Evolutionary conservation across 2,113 vertebrate genomes (phyloP).

Genomic region (human (Homo sapiens)): GRCh38 chr14:100974501-100975000

Average conservation of each 20-base stretch:
- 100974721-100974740: neutral
- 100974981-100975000: neutral
- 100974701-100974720: neutral
- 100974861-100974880: neutral
- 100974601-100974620: neutral
- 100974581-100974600: neutral
- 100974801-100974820: neutral
- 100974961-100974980: neutral
- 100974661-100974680: neutral
- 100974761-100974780: neutral
- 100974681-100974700: neutral
- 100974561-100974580: too few species aligned
- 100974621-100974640: neutral
- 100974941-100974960: neutral
- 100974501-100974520: neutral
- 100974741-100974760: neutral
- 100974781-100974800: neutral
- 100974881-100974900: fast-evolving
- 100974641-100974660: neutral
- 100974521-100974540: neutral
- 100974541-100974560: neutral
- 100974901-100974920: neutral
- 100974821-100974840: neutral
- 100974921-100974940: neutral
- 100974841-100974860: neutral